Evolutionary conservation across 2,113 vertebrate species (phyloP).

Genomic region (Cyanoliseus patagonus): DNA sequence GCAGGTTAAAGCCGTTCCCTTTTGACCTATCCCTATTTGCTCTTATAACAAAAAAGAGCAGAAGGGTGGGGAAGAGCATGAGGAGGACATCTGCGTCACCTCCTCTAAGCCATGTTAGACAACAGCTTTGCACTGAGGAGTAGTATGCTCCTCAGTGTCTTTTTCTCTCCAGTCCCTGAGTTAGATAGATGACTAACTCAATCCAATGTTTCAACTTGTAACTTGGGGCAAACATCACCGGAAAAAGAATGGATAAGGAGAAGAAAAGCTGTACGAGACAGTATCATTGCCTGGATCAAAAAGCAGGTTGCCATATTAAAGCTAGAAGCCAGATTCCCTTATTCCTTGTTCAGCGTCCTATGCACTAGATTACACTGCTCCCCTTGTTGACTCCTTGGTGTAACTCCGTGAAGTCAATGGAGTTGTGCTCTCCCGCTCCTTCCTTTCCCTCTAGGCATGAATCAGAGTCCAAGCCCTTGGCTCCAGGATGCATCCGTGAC

Average conservation of each 20-base stretch:
- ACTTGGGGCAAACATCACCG: neutral
- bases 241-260: neutral
- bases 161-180: neutral
- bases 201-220: neutral
- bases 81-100: neutral
- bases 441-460: neutral
- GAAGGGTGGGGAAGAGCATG: neutral
- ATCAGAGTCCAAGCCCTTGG: neutral
- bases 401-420: neutral
- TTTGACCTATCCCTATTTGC: neutral
- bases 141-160: neutral
- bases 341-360: fast-evolving
- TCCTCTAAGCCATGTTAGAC: neutral
- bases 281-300: neutral
- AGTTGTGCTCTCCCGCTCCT: neutral
- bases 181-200: neutral
- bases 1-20: neutral
- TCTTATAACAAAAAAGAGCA: neutral
- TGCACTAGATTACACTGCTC: neutral
- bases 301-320: neutral
- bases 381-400: neutral
- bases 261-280: neutral
- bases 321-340: neutral
- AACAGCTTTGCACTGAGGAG: neutral
- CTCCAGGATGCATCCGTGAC: neutral